These are phyloP conservation scores for Ormyrus nitidulus DNA, from an alignment of 2,888 invertebrate species.

Conservation along the genomic window DNA sequence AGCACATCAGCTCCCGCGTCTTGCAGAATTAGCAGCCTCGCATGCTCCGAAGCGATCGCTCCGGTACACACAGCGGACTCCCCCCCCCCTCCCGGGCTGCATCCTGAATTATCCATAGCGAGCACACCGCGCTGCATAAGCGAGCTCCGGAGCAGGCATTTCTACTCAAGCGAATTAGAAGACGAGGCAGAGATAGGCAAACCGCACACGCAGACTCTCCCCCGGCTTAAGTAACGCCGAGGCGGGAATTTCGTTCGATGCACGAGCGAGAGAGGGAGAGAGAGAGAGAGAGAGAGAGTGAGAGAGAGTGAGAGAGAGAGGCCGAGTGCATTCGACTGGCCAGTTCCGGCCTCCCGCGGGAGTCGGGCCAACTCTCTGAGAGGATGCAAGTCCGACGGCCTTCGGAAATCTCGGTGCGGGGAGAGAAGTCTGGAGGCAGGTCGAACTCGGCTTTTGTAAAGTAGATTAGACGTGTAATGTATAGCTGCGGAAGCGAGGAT, in stretches of 20 bases:
- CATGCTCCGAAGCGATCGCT: too few species aligned
- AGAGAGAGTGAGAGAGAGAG: background rate
- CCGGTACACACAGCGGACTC: too few species aligned
- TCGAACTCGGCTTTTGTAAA: conserved; percentile 62
- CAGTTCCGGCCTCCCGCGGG: conserved; percentile 56
- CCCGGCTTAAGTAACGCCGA: conserved; percentile 44
- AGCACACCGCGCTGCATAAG: conserved; percentile 34
- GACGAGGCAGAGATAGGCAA: conserved; percentile 29
- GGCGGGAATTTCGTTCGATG: conserved; percentile 60
- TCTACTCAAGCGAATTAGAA: conserved; percentile 54
- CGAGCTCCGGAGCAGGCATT: conserved; percentile 20
- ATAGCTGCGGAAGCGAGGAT: conserved; percentile 11
- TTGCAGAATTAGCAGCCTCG: too few species aligned
- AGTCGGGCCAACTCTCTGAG: background rate
- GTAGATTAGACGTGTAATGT: conserved; percentile 61
- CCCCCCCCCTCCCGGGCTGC: background rate
- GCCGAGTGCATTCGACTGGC: conserved; percentile 65
- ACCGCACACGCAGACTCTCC: conserved; percentile 25
- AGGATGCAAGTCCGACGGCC: conserved; percentile 63
- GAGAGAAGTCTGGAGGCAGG: conserved; percentile 56
- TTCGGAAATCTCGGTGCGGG: conserved; percentile 68
- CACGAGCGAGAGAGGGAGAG: conserved; percentile 41
- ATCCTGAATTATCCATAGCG: conserved; percentile 45
- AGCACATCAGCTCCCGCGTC: too few species aligned
- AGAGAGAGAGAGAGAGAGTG: background rate